A percentile compares a stretch with the other conserved stretches of the same genome.
Conservation (phyloP, 2,888 invertebrate genomes). For the Cryptophagus acutangulus region DNA sequence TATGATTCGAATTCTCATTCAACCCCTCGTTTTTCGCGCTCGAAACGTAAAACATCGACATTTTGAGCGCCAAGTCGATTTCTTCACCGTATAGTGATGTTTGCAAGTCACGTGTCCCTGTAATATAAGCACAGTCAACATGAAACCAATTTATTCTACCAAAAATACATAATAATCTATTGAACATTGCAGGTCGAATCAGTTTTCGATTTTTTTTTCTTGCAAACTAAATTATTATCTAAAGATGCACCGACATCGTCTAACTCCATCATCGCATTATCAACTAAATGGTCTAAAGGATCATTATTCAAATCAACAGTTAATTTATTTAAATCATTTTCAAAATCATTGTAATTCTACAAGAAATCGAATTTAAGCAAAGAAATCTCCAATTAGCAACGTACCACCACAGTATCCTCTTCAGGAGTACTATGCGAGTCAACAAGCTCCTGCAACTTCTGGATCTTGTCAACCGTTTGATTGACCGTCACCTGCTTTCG, state of each 20-base stretch:
- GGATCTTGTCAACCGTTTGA: no score
- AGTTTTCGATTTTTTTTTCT: slow-evolving; percentile 20
- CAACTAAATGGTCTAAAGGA: background rate
- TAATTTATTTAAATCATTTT: background rate
- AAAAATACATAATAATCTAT: slow-evolving; percentile 9
- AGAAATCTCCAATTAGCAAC: no score
- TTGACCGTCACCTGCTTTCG: no score
- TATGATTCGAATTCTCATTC: slow-evolving; percentile 25
- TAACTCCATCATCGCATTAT: background rate
- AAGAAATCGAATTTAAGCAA: no score
- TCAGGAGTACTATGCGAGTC: no score
- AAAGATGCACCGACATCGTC: background rate
- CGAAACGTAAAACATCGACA: slow-evolving; percentile 27
- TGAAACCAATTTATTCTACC: slow-evolving; percentile 10
- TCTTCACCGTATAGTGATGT: slow-evolving; percentile 15
- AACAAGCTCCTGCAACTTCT: no score
- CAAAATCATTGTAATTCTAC: no score
- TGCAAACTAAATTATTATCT: no score
- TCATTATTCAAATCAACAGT: no score
- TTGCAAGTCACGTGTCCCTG: slow-evolving; percentile 19
- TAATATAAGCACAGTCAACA: slow-evolving; percentile 5
- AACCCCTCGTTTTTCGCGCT: slow-evolving; percentile 19
- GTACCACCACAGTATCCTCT: no score
- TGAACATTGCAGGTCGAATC: slow-evolving; percentile 17
- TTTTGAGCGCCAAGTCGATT: slow-evolving; percentile 26